Evolutionary conservation across 2,888 invertebrate genomes (phyloP).

Genomic region (Trichogramma dendrolimi): DNA sequence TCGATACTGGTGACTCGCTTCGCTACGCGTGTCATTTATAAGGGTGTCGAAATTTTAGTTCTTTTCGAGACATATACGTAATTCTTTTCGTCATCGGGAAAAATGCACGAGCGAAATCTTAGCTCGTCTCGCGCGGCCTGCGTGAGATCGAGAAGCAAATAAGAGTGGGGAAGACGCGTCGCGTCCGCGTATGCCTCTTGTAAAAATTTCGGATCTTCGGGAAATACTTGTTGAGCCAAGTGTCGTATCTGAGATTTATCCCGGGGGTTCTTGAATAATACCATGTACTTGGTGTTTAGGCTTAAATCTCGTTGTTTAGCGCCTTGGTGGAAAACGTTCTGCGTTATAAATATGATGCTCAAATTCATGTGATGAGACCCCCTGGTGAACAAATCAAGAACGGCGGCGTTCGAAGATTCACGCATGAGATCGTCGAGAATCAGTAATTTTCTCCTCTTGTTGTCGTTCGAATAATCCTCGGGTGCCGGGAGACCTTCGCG

Average conservation of each 20-base stretch:
- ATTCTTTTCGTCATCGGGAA: not conserved
- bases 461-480: too few relatives aligned
- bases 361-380: too few relatives aligned
- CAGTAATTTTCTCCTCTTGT: too few relatives aligned
- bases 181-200: conserved; percentile 29
- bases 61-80: not conserved
- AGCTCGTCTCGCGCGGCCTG: not conserved
- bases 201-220: conserved; percentile 26
- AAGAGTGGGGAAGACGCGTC: conserved; percentile 12
- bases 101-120: not conserved
- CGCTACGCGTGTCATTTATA: not conserved
- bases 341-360: too few relatives aligned
- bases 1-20: not conserved
- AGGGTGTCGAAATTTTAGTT: too few relatives aligned
- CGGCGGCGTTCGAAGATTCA: too few relatives aligned
- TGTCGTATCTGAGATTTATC: conserved; percentile 22
- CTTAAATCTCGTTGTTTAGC: conserved; percentile 10
- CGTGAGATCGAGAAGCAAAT: conserved; percentile 7
- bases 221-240: conserved; percentile 21
- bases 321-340: too few relatives aligned
- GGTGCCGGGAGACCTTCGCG: too few relatives aligned
- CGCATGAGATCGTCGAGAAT: too few relatives aligned
- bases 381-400: too few relatives aligned
- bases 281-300: conserved; percentile 18
- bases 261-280: conserved; percentile 22